A percentile compares a stretch with the other conserved stretches of the same genome.
These are phyloP conservation scores for Megalopta genalis DNA, from an alignment of 1,140 invertebrate species.

Conservation along the genomic window DNA sequence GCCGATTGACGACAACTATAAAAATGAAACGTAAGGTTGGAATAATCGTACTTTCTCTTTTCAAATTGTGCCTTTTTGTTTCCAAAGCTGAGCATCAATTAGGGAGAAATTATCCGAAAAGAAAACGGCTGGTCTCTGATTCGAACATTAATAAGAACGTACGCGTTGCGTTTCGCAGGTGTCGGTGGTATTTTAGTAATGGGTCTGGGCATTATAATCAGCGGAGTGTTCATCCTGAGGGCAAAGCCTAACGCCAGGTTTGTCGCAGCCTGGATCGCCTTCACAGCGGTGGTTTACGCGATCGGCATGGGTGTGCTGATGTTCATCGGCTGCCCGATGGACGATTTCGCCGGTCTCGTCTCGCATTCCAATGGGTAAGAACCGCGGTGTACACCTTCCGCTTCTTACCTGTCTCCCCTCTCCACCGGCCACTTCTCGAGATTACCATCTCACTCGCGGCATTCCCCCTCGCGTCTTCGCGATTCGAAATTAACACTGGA, in stretches of 20 bases:
- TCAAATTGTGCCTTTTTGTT: too few species aligned
- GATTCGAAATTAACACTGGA: too few species aligned
- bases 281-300: constrained; percentile 92
- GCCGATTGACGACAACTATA: too few species aligned
- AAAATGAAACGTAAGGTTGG: too few species aligned
- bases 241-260: constrained; percentile 91
- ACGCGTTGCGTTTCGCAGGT: constrained; percentile 79
- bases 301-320: constrained; percentile 92
- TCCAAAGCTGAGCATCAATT: too few species aligned
- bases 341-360: constrained; percentile 88
- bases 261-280: constrained; percentile 94
- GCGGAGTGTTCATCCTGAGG: constrained; percentile 91
- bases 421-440: too few species aligned
- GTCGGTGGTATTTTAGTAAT: constrained; percentile 95
- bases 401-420: not conserved
- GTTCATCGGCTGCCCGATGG: constrained; percentile 93
- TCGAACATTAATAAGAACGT: too few species aligned
- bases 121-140: too few species aligned
- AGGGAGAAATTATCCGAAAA: too few species aligned
- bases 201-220: constrained; percentile 93
- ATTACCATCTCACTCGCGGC: not conserved
- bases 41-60: too few species aligned
- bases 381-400: not conserved
- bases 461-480: too few species aligned
- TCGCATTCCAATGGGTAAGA: constrained; percentile 75